phyloP scores from a whole-genome alignment of 2,888 invertebrate genomes.

The Andrena camellia region DNA sequence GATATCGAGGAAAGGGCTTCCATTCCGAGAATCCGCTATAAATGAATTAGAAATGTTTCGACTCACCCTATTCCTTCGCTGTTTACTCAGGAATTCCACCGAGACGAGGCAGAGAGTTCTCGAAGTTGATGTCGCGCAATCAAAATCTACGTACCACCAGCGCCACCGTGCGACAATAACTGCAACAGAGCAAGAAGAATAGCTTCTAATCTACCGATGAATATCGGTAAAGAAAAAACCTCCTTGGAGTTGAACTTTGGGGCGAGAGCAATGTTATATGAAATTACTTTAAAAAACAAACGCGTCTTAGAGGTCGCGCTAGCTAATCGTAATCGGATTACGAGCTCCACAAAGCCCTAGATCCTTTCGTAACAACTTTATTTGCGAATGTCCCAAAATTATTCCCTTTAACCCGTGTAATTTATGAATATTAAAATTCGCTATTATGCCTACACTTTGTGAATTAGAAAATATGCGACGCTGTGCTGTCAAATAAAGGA shows the following conservation, averaged over 20 bases:
- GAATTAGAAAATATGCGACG: not conserved
- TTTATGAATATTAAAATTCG: not conserved
- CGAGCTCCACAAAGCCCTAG: not conserved
- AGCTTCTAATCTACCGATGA: not conserved
- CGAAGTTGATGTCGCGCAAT: not conserved
- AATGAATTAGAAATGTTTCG: not conserved
- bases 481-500: not conserved
- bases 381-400: not conserved
- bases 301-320: not conserved
- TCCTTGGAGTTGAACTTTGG: not conserved
- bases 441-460: not conserved
- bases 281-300: not conserved
- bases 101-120: not conserved
- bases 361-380: not conserved
- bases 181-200: not conserved
- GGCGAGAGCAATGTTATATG: not conserved
- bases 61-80: not conserved
- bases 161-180: slow-evolving; percentile 16
- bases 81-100: not conserved
- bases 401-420: not conserved
- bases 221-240: slow-evolving; percentile 6
- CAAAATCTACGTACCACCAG: not conserved
- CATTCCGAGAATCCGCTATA: not conserved
- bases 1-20: not conserved
- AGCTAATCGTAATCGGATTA: not conserved